These are phyloP conservation scores for Ophraella communa DNA, from an alignment of 2,888 invertebrate species.

Conservation along the genomic window DNA sequence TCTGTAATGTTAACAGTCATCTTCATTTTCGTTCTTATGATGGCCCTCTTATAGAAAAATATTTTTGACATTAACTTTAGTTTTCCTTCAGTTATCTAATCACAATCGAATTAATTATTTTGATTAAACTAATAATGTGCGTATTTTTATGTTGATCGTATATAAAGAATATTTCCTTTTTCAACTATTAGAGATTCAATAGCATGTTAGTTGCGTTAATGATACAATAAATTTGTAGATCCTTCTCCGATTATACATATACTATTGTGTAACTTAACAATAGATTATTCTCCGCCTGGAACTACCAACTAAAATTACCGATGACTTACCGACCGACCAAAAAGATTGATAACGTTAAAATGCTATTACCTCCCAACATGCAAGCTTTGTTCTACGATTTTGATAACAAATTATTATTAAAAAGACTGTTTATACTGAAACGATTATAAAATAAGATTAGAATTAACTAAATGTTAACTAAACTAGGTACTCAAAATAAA, in stretches of 20 bases:
- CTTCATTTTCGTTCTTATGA: too few species aligned
- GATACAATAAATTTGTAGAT: constrained; percentile 59
- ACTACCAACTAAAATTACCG: constrained; percentile 34
- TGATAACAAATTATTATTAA: constrained; percentile 14
- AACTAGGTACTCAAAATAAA: too few species aligned
- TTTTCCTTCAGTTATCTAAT: too few species aligned
- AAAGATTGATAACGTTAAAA: constrained; percentile 33
- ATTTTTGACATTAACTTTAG: too few species aligned
- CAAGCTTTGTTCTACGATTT: constrained; percentile 17
- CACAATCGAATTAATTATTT: too few species aligned
- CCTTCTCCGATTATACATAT: constrained; percentile 52
- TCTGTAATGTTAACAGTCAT: too few species aligned
- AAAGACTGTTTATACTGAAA: neutral
- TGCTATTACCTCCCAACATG: constrained; percentile 32
- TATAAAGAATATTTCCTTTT: too few species aligned
- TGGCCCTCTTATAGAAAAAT: too few species aligned
- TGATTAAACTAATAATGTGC: too few species aligned
- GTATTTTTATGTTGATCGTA: too few species aligned
- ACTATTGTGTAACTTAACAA: constrained; percentile 48
- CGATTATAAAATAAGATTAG: neutral
- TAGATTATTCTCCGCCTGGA: constrained; percentile 27
- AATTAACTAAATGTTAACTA: too few species aligned
- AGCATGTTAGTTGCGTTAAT: constrained; percentile 57
- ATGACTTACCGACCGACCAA: constrained; percentile 38
- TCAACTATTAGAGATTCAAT: constrained; percentile 59